Evolutionary conservation across 2,888 invertebrate genomes (phyloP), one percentile per base, ranked within the genome.

Genomic region (Sycophila texana): DNA sequence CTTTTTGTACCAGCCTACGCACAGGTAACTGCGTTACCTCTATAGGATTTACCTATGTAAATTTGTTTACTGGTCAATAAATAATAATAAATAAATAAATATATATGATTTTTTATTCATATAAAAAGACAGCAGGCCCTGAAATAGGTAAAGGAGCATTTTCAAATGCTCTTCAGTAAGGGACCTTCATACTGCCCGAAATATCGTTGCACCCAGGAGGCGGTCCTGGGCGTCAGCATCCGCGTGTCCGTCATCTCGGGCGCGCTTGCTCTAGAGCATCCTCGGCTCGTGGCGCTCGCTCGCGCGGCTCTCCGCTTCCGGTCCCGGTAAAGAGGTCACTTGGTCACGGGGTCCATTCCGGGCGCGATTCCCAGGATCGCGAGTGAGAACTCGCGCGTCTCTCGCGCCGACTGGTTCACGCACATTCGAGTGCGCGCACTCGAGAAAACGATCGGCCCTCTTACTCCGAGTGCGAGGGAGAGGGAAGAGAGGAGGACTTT

Each of bases 331-430:
- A 85, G 89, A 89, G 90, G 90, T 84, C 89, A 90, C 90, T 89
- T 89, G 90, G 90, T 90, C 89, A 90, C 86, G 88, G 80, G 87
- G 88, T 88, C 86, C 87, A 87, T 86, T 89, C 86, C 88, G 85
- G 87, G 85, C 86, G 86, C 85, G 86, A 89, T 88, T 86, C 88
- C 85, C 85, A 85, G 89, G 87, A 88, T 85, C 83, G 83, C 84
- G 82, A 86, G 87, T 87, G 88, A 90, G 88, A 89, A 88, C 84
- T 82, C 72, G 70, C 68, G 51, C n/a, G 53, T 58, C 70, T 67
- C 67, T 57, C 68, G 20, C 53, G 65, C 55, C 58, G 77, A 77
- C 77, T 74, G 72, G 74, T 81, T 81, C 77, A 57, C 60, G 66
- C 70, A 63, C 71, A 61, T 66, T 57, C 55, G 57, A 39, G 55